These are phyloP conservation scores for Naja naja DNA, from an alignment of 2,113 vertebrate genomes.

Conservation along the genomic window DNA sequence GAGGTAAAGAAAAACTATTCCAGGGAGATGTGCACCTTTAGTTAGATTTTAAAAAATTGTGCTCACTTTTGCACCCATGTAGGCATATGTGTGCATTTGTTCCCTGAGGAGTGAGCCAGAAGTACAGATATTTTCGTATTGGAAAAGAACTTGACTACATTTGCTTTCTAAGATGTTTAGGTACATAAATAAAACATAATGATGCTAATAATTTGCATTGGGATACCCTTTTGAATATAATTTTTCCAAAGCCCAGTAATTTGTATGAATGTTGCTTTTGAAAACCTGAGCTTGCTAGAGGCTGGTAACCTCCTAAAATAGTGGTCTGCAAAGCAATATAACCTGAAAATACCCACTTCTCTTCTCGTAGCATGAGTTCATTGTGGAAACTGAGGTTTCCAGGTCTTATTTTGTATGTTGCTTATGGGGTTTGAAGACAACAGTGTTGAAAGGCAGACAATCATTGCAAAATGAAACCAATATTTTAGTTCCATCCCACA, in stretches of 20 bases:
- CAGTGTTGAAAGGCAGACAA: background rate
- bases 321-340: background rate
- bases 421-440: background rate
- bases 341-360: background rate
- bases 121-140: background rate
- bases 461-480: background rate
- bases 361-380: background rate
- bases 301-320: background rate
- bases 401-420: background rate
- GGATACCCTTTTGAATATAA: background rate
- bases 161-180: background rate
- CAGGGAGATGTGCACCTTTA: background rate
- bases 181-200: background rate
- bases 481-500: background rate
- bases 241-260: background rate
- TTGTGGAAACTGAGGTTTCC: background rate
- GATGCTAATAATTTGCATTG: background rate
- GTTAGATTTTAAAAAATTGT: background rate
- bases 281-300: background rate
- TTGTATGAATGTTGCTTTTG: background rate
- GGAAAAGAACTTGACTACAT: background rate
- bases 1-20: background rate
- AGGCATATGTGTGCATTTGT: background rate
- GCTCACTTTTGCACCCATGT: background rate
- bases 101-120: background rate